Evolutionary conservation across 2,797 vertebrate genomes (phyloP).

Genomic region (Halcyon badia): DNA sequence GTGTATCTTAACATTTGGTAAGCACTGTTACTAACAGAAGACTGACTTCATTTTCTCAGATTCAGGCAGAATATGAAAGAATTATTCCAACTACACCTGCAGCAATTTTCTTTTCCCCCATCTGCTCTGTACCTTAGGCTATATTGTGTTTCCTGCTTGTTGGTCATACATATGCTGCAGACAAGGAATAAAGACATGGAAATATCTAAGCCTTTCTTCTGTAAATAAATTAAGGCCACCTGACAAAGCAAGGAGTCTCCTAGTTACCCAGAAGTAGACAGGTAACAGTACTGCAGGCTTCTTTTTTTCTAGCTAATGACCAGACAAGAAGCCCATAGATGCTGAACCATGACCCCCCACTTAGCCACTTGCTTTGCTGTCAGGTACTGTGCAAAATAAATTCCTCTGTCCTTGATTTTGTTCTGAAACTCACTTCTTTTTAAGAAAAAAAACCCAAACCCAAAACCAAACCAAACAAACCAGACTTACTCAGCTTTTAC

Average conservation of each 20-base stretch:
- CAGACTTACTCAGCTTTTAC: slow-evolving; percentile 57
- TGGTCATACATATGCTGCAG: not conserved
- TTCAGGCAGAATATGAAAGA: not conserved
- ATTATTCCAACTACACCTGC: not conserved
- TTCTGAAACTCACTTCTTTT: slow-evolving; percentile 43
- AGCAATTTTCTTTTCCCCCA: not conserved
- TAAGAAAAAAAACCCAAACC: not conserved
- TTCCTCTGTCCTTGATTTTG: slow-evolving; percentile 12
- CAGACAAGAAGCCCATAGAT: not conserved
- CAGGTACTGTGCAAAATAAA: slow-evolving; percentile 75
- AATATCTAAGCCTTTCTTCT: slow-evolving; percentile 51
- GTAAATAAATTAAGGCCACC: slow-evolving; percentile 78
- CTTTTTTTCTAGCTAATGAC: not conserved
- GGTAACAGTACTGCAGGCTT: slow-evolving; percentile 35
- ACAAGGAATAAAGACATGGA: slow-evolving; percentile 40
- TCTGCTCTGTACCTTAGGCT: not conserved
- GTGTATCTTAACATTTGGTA: not conserved
- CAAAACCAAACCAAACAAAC: no score
- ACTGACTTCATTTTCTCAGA: slow-evolving; percentile 15
- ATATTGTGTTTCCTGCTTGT: not conserved
- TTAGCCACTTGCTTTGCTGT: slow-evolving; percentile 60
- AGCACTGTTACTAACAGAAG: not conserved
- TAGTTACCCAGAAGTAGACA: slow-evolving; percentile 53
- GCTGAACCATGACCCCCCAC: slow-evolving; percentile 20
- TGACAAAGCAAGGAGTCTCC: slow-evolving; percentile 71